Evolutionary conservation across 2,797 vertebrate genomes (phyloP).

Genomic region (Parauchenoglanis punctatus): DNA sequence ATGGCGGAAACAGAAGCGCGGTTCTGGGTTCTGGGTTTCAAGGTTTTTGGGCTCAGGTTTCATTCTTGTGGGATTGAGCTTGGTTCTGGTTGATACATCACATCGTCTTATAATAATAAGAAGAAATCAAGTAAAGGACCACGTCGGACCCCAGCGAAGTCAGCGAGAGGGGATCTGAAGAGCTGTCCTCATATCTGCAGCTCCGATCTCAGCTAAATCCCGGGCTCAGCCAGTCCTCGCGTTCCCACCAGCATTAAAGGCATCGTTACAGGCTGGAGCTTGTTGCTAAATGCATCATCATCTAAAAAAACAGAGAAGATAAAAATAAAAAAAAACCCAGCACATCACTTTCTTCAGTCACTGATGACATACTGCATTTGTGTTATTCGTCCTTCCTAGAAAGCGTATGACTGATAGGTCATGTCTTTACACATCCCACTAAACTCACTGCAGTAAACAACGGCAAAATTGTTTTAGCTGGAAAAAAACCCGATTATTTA

Average conservation of each 20-base stretch:
- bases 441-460: neutral
- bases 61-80: slow-evolving; percentile 38
- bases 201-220: slow-evolving; percentile 72
- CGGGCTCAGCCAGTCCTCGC: slow-evolving; percentile 65
- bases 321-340: slow-evolving; percentile 37
- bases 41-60: slow-evolving; percentile 40
- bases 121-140: slow-evolving; percentile 14
- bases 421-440: neutral
- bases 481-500: neutral
- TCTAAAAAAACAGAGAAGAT: slow-evolving; percentile 39
- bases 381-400: neutral
- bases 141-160: slow-evolving; percentile 54
- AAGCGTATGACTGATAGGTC: neutral
- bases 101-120: neutral
- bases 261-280: slow-evolving; percentile 53
- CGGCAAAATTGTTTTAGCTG: neutral
- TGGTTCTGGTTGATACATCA: neutral
- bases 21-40: slow-evolving; percentile 42
- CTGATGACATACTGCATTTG: neutral
- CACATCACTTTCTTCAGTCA: slow-evolving; percentile 31
- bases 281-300: slow-evolving; percentile 58
- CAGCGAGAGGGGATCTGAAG: slow-evolving; percentile 38
- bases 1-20: slow-evolving; percentile 48
- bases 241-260: slow-evolving; percentile 77
- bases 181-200: slow-evolving; percentile 66